Evolutionary conservation across 2,888 invertebrate genomes (phyloP).

Genomic region (Dione vanillae): DNA sequence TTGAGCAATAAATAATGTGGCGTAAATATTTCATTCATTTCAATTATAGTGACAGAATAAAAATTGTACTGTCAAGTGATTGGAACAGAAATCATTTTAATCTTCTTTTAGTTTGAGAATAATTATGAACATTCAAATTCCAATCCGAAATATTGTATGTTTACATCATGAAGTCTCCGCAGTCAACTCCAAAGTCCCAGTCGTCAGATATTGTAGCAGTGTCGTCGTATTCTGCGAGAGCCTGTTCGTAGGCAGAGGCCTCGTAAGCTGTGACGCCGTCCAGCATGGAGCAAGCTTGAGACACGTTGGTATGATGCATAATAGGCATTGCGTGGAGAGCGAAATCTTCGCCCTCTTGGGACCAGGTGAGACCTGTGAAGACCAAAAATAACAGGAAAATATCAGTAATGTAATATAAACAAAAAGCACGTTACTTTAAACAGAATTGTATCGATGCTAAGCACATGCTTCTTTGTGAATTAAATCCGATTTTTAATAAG

Average conservation of each 20-base stretch:
- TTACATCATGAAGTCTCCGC: slow-evolving; percentile 89
- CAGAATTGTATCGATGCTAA: too few relatives aligned
- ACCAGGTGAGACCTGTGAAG: slow-evolving; percentile 85
- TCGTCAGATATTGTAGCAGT: slow-evolving; percentile 83
- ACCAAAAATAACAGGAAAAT: not conserved
- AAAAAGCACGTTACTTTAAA: too few relatives aligned
- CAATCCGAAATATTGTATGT: slow-evolving; percentile 24
- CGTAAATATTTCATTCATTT: slow-evolving; percentile 26
- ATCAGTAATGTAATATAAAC: too few relatives aligned
- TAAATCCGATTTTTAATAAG: too few relatives aligned
- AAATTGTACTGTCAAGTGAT: slow-evolving; percentile 11
- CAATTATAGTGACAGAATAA: slow-evolving; percentile 19
- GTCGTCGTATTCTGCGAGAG: slow-evolving; percentile 85
- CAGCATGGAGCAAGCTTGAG: slow-evolving; percentile 83
- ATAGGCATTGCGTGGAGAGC: slow-evolving; percentile 87
- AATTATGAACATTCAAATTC: not conserved
- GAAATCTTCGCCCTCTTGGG: slow-evolving; percentile 87
- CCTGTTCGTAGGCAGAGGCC: slow-evolving; percentile 84
- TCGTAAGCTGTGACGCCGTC: slow-evolving; percentile 86
- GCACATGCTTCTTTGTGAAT: too few relatives aligned
- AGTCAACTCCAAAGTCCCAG: slow-evolving; percentile 89
- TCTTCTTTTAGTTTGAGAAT: slow-evolving; percentile 1
- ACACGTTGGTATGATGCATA: slow-evolving; percentile 86
- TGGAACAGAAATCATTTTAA: not conserved
- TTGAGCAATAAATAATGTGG: slow-evolving; percentile 54